phyloP scores from a whole-genome alignment of 2,113 vertebrate genomes.

The Serinus canaria region DNA sequence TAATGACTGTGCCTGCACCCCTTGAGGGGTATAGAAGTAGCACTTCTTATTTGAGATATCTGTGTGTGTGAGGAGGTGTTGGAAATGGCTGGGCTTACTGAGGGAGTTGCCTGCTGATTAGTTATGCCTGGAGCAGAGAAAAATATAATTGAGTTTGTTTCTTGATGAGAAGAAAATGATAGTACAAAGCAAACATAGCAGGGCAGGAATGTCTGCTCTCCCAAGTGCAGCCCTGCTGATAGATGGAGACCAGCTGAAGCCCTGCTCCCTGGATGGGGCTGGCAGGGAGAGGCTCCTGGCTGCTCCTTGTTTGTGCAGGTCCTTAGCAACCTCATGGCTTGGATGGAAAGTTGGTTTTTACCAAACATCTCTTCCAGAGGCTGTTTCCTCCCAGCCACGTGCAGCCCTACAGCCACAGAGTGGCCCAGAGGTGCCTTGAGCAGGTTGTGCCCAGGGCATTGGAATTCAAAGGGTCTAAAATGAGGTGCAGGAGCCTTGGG shows the following conservation, averaged over 20 bases:
- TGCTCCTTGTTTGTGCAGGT: fast-evolving
- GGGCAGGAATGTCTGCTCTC: not conserved
- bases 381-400: not conserved
- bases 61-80: not conserved
- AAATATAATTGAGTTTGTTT: constrained; percentile 50
- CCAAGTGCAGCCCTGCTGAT: fast-evolving
- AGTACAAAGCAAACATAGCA: not conserved
- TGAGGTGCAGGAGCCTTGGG: not conserved
- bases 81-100: constrained; percentile 11
- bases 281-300: fast-evolving
- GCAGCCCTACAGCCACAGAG: not conserved
- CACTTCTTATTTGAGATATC: not conserved
- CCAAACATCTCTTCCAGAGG: not conserved
- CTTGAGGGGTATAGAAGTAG: constrained; percentile 18
- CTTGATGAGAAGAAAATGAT: constrained; percentile 21
- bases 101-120: constrained; percentile 18
- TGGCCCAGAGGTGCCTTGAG: fast-evolving
- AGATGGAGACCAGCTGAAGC: not conserved
- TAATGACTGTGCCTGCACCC: constrained; percentile 33
- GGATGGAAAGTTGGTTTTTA: not conserved
- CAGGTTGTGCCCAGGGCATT: not conserved
- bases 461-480: not conserved
- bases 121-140: not conserved
- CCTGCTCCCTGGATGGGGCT: not conserved
- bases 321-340: fast-evolving